phyloP scores from a whole-genome alignment of 2,888 invertebrate species.

The Apoda limacodes region DNA sequence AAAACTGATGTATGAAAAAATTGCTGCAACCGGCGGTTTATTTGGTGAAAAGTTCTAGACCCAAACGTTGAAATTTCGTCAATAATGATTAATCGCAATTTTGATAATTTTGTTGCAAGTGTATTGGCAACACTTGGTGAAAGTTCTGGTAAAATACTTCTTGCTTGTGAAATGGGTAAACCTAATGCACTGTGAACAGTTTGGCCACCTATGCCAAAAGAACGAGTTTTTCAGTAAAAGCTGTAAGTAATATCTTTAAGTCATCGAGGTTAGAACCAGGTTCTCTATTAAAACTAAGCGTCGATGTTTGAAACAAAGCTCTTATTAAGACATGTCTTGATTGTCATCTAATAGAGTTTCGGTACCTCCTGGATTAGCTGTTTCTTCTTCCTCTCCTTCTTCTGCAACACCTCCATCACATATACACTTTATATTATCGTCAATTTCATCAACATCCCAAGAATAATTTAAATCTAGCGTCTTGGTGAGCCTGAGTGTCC shows the following conservation, averaged over 20 bases:
- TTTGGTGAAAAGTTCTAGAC: conserved; percentile 2
- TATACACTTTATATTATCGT: no score
- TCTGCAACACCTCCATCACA: no score
- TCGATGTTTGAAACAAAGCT: neutral
- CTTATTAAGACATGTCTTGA: conserved; percentile 2
- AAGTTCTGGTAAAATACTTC: conserved; percentile 3
- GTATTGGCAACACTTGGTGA: conserved; percentile 5
- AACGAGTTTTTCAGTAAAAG: conserved; percentile 3
- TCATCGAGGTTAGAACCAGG: conserved; percentile 1
- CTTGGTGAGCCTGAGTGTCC: no score
- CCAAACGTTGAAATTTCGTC: conserved; percentile 5
- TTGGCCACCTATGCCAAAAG: conserved; percentile 5
- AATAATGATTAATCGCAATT: conserved; percentile 1
- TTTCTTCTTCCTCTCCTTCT: no score
- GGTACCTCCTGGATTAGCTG: no score
- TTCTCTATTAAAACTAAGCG: neutral
- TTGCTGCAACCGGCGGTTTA: conserved; percentile 2
- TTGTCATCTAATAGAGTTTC: no score
- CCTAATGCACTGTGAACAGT: conserved; percentile 2
- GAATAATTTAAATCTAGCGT: no score
- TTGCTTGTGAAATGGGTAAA: conserved; percentile 1
- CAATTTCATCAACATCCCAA: no score
- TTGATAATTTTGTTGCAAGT: conserved; percentile 1
- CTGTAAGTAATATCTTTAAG: neutral
- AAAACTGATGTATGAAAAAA: neutral